phyloP scores from a whole-genome alignment of 1,140 invertebrate species.

The Grapholita molesta region DNA sequence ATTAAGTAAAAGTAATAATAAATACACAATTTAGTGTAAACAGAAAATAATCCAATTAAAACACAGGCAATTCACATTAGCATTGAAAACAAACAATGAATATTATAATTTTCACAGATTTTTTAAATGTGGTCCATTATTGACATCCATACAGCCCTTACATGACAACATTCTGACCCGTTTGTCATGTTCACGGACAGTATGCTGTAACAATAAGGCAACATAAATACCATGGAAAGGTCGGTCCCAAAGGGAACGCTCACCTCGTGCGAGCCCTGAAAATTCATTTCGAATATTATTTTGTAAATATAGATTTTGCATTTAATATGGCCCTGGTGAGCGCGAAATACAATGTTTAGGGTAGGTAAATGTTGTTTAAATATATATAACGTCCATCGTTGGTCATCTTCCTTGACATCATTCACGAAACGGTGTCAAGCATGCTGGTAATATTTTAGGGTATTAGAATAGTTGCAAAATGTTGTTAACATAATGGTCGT shows the following conservation, averaged over 20 bases:
- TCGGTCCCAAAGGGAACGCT: background rate
- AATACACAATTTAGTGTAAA: too few relatives aligned
- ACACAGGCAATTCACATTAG: too few relatives aligned
- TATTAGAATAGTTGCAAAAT: too few relatives aligned
- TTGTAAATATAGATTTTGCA: conserved; percentile 1
- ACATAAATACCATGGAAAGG: conserved; percentile 8
- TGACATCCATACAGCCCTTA: background rate
- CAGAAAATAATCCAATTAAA: too few relatives aligned
- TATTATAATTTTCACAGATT: too few relatives aligned
- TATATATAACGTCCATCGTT: background rate
- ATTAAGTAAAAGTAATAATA: too few relatives aligned
- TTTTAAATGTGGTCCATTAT: too few relatives aligned
- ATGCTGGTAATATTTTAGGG: too few relatives aligned
- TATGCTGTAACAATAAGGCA: background rate
- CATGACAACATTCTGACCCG: background rate
- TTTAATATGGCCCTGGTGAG: background rate
- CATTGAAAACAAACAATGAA: too few relatives aligned
- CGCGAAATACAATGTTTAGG: background rate
- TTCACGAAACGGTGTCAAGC: background rate
- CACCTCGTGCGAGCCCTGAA: background rate
- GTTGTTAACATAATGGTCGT: too few relatives aligned
- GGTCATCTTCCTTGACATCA: background rate
- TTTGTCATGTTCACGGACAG: background rate
- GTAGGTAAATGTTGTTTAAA: background rate
- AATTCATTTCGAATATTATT: conserved; percentile 8